Evolutionary conservation across 1,140 invertebrate species (phyloP), one percentile per base, ranked within the genome.

Genomic region (Trichonephila inaurata): DNA sequence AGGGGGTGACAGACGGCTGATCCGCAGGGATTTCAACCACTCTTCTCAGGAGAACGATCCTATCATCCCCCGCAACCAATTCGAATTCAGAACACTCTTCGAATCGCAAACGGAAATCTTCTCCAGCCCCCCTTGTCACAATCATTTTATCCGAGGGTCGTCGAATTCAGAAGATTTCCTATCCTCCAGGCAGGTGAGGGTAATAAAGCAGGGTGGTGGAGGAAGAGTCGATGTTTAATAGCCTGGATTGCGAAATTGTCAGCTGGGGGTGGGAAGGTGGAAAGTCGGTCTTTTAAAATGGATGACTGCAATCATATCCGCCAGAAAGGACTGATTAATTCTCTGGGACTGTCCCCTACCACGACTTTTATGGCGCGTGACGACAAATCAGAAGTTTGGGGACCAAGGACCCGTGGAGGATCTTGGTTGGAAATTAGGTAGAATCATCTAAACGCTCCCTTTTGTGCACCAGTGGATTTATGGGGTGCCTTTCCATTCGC

Each of bases 301-400:
- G 89, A 90, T 90, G 89, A 24, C 89, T 24, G 89, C 89, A 81
- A 90, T 90, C 89, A 90, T 90, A 90, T 61, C 89, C 69, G 64
- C 58, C 64, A 89, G 87, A 40, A 77, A 21, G 24, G 51, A 51
- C n/a, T 51, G 72, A 69, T 62, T 90, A 81, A 90, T 81, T 90
- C 64, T 89, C 89, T 19, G 7, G 69, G 69, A 58, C 51, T 81
- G n/a, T 61, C 10, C 58, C 18, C 58, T 16, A n/a, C 18, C n/a
- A 33, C 21, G 19, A n/a, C 51, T 51, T 83, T 83, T 60, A 58
- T 83, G 82, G 82, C 40, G 44, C 14, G 82, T 83, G 82, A 28
- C 72, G 72, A 77, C 28, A 40, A 40, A 77, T 77, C 72, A 4
- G 3, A 40, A 77, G 72, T 33, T 18, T 18, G 1, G 24, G 4